phyloP scores from a whole-genome alignment of 2,888 invertebrate species.

The Aradus depressus region DNA sequence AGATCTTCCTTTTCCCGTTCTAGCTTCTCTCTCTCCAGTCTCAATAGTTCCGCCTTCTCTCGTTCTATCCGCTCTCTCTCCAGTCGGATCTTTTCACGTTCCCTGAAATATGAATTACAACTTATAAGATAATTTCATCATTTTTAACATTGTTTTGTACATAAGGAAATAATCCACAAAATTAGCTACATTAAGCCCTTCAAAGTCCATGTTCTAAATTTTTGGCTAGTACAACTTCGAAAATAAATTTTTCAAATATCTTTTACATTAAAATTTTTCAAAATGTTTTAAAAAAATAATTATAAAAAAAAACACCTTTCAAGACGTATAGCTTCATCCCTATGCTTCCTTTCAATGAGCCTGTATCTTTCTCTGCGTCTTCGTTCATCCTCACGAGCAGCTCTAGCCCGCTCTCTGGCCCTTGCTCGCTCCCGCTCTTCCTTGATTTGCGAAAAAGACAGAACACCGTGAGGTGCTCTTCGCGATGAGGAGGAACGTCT shows the following conservation, averaged over 20 bases:
- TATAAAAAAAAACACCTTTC: constrained; percentile 41
- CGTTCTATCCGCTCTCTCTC: constrained; percentile 24
- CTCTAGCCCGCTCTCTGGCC: constrained; percentile 63
- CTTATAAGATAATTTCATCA: background rate
- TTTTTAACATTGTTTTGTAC: constrained; percentile 13
- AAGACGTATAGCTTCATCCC: constrained; percentile 71
- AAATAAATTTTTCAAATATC: background rate
- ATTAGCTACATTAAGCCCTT: too few relatives aligned
- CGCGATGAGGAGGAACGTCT: constrained; percentile 32
- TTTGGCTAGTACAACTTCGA: background rate
- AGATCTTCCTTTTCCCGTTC: constrained; percentile 79
- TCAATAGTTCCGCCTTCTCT: constrained; percentile 38
- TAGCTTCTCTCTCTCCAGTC: constrained; percentile 73
- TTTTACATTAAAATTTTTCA: background rate
- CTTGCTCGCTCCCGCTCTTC: constrained; percentile 63
- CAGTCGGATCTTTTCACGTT: constrained; percentile 23
- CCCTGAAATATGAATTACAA: constrained; percentile 15
- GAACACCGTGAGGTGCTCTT: constrained; percentile 44
- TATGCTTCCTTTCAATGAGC: constrained; percentile 69
- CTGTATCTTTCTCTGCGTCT: constrained; percentile 62
- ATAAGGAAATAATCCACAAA: background rate
- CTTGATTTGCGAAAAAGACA: constrained; percentile 71
- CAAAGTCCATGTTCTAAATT: too few relatives aligned
- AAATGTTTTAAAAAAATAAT: constrained; percentile 17
- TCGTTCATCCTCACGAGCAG: constrained; percentile 68